Percentiles rank a stretch among this genome's conserved stretches.
Conservation (phyloP, 23 tunicate genomes). For the Ciona savignyi region DNA sequence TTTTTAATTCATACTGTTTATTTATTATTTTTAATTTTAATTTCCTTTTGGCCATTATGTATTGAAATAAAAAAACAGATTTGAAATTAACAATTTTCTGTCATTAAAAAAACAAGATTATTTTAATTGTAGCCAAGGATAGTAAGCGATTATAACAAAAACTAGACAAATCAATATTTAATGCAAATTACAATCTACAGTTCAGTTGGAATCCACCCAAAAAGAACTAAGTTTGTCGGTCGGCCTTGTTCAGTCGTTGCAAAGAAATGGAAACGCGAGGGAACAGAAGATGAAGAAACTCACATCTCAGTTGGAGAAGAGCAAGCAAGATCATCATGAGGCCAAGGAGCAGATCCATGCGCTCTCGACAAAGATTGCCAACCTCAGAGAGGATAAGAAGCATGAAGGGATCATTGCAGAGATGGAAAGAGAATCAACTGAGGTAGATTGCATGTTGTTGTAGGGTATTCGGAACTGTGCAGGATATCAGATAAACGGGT, state of each 20-base stretch:
- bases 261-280: slow-evolving; percentile 19
- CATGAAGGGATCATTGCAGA: slow-evolving; percentile 56
- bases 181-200: slow-evolving; percentile 3
- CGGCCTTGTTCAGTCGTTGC: slow-evolving; percentile 46
- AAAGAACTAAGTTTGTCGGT: slow-evolving; percentile 30
- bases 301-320: slow-evolving; percentile 33
- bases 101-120: too few species aligned
- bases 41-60: too few species aligned
- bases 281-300: slow-evolving; percentile 33
- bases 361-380: slow-evolving; percentile 64
- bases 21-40: background rate
- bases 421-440: slow-evolving; percentile 39
- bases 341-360: slow-evolving; percentile 41
- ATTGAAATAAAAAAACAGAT: background rate
- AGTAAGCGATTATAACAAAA: too few species aligned
- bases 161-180: background rate
- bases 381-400: slow-evolving; percentile 60
- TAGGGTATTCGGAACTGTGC: background rate
- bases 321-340: slow-evolving; percentile 25
- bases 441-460: background rate
- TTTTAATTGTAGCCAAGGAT: too few species aligned
- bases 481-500: too few species aligned
- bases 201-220: slow-evolving; percentile 18
- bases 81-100: too few species aligned
- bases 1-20: too few species aligned